phyloP scores from a whole-genome alignment of 1,140 invertebrate genomes.

The Hirudo medicinalis region DNA sequence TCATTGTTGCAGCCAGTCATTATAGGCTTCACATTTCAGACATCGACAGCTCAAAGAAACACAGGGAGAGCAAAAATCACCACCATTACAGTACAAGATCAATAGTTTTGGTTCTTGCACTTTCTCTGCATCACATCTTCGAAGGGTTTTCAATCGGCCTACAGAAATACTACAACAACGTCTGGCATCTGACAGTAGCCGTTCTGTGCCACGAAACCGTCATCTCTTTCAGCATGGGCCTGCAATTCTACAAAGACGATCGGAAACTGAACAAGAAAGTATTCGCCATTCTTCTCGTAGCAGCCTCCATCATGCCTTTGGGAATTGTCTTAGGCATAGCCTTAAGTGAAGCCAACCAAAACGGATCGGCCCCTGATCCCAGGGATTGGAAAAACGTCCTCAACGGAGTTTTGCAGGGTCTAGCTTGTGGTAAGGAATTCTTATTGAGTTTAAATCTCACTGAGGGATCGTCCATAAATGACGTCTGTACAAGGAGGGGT shows the following conservation, averaged over 20 bases:
- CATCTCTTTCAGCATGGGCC: conserved; percentile 55
- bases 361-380: conserved; percentile 21
- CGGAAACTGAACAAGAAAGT: conserved; percentile 24
- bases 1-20: not conserved
- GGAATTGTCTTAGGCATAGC: conserved; percentile 50
- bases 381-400: conserved; percentile 30
- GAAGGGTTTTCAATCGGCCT: conserved; percentile 33
- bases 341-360: conserved; percentile 38
- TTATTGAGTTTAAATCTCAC: too few relatives aligned
- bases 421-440: conserved; percentile 63
- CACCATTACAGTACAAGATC: conserved; percentile 22
- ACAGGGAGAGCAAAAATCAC: not conserved
- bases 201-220: conserved; percentile 56
- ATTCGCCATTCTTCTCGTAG: conserved; percentile 29
- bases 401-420: conserved; percentile 47
- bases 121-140: conserved; percentile 34
- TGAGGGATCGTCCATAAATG: too few relatives aligned
- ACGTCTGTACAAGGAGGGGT: too few relatives aligned
- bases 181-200: conserved; percentile 54
- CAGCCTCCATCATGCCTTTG: conserved; percentile 54
- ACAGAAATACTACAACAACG: conserved; percentile 44
- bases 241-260: conserved; percentile 34
- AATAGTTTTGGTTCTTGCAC: conserved; percentile 29
- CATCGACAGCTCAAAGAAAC: not conserved
- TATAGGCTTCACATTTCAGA: not conserved